Percentiles rank a stretch among this genome's conserved stretches.
Conservation (phyloP, 2,888 invertebrate species). For the Rhyacophila evoluta region DNA sequence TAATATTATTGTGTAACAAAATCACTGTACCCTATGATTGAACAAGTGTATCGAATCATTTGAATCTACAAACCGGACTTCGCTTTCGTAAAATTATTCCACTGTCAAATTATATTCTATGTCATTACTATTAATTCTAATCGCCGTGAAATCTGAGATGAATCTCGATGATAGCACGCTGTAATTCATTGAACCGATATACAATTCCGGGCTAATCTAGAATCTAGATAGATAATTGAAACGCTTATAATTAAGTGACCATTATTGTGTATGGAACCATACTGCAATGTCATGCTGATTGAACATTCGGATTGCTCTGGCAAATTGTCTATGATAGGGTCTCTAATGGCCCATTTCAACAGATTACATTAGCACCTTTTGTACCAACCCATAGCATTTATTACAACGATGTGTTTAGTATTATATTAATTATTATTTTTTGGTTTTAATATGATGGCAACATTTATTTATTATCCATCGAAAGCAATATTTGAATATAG, state of each 20-base stretch:
- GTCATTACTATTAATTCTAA: background rate
- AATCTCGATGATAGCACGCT: background rate
- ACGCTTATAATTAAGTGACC: background rate
- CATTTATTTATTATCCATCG: no score
- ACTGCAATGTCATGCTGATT: background rate
- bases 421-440: no score
- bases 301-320: background rate
- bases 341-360: background rate
- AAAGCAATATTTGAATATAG: no score
- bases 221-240: background rate
- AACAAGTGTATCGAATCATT: background rate
- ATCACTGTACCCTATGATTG: no score
- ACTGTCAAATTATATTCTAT: background rate
- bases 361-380: background rate
- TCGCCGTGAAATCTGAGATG: conserved; percentile 8
- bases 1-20: no score
- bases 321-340: background rate
- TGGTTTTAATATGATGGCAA: no score
- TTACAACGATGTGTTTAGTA: no score
- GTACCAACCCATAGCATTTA: no score
- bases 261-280: background rate
- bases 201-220: background rate
- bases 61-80: background rate
- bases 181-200: background rate
- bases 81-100: background rate